A percentile compares a stretch with the other conserved stretches of the same genome.
phyloP scores from a whole-genome alignment of 2,888 invertebrate genomes.

The Drosophila antonietae region DNA sequence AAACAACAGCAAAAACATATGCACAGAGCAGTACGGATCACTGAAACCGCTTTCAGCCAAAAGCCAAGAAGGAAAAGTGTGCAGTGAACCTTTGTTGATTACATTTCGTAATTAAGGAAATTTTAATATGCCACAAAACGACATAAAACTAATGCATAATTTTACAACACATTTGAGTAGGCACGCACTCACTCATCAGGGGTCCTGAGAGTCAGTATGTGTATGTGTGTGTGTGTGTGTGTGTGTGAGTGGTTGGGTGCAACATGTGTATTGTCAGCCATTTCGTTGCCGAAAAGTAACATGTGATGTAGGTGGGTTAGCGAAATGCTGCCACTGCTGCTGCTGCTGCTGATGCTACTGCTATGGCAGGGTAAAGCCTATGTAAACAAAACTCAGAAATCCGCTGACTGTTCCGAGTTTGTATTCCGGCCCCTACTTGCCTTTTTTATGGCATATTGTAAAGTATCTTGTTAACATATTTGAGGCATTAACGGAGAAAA shows the following conservation, averaged over 20 bases:
- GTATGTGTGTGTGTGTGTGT: constrained; percentile 13
- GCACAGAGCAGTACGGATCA: constrained; percentile 40
- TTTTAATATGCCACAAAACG: constrained; percentile 81
- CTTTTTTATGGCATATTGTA: constrained; percentile 73
- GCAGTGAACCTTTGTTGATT: constrained; percentile 68
- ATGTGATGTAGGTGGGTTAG: constrained; percentile 12
- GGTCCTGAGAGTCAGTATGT: constrained; percentile 8
- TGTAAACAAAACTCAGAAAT: constrained; percentile 69
- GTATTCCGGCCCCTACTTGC: constrained; percentile 30
- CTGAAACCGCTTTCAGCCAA: constrained; percentile 33
- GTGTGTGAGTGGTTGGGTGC: constrained; percentile 32
- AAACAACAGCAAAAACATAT: constrained; percentile 38
- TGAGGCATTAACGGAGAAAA: constrained; percentile 71
- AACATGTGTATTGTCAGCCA: constrained; percentile 58
- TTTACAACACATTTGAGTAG: constrained; percentile 79
- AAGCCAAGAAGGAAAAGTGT: constrained; percentile 43
- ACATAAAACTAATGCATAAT: constrained; percentile 81
- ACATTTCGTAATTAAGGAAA: constrained; percentile 78
- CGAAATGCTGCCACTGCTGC: constrained; percentile 1
- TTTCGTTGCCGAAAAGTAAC: constrained; percentile 41
- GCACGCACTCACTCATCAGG: constrained; percentile 61
- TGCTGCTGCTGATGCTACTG: neutral
- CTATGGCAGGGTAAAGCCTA: constrained; percentile 53
- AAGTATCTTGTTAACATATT: constrained; percentile 79
- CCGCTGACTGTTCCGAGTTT: constrained; percentile 73